phyloP scores from a whole-genome alignment of 2,113 vertebrate genomes.

The Diglossa brunneiventris region DNA sequence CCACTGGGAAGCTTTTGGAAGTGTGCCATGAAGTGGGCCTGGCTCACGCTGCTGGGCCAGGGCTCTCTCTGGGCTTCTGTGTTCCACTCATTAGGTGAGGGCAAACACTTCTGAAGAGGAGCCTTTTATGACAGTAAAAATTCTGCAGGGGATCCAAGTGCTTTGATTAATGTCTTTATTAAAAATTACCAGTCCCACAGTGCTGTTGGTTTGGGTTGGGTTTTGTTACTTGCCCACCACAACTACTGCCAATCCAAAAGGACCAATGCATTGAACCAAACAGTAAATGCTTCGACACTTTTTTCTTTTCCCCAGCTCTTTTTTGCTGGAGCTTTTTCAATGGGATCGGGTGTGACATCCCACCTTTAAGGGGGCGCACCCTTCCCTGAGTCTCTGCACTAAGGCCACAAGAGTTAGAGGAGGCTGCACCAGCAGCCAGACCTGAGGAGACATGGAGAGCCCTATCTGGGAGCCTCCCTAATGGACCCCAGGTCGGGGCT shows the following conservation, averaged over 20 bases:
- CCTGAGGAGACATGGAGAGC: accelerated
- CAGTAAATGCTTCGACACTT: not conserved
- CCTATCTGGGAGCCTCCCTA: too few species aligned
- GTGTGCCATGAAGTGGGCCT: not conserved
- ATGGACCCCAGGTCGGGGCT: accelerated
- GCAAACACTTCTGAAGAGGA: not conserved
- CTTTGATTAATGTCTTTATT: not conserved
- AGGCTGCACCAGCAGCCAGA: not conserved
- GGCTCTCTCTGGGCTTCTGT: not conserved
- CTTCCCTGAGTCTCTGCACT: not conserved
- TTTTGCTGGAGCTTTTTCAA: not conserved
- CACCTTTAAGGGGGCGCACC: accelerated
- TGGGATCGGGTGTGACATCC: accelerated
- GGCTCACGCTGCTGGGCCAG: not conserved
- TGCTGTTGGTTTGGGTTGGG: not conserved
- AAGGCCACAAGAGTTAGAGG: not conserved
- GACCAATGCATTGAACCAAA: not conserved
- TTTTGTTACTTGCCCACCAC: not conserved
- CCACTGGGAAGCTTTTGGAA: not conserved
- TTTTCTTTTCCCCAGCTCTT: not conserved
- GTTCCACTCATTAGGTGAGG: not conserved
- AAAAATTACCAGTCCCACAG: not conserved
- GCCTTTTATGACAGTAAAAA: not conserved
- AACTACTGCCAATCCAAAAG: not conserved
- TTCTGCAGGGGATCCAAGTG: not conserved